Percentiles rank a stretch among this genome's conserved stretches.
Conservation (phyloP, 2,113 vertebrate species). For the Rhegmatorhina hoffmannsi region DNA sequence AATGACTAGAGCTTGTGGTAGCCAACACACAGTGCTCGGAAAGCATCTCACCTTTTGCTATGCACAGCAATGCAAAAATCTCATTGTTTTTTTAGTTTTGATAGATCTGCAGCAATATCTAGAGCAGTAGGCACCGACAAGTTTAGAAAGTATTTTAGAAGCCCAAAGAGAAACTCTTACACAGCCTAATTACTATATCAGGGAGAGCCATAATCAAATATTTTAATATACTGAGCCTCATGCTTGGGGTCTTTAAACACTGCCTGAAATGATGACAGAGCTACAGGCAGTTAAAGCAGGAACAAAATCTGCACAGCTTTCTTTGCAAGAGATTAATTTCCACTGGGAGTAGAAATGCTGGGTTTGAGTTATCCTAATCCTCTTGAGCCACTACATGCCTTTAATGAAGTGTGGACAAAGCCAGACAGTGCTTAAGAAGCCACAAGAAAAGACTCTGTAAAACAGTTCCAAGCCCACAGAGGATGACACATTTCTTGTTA, state of each 20-base stretch:
- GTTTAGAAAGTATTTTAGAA: neutral
- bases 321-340: slow-evolving; percentile 41
- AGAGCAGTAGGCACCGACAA: neutral
- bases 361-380: slow-evolving; percentile 46
- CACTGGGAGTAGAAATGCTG: neutral
- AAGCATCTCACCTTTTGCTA: neutral
- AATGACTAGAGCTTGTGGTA: neutral
- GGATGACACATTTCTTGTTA: neutral
- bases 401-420: slow-evolving; percentile 54
- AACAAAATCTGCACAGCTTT: slow-evolving; percentile 24
- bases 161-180: neutral
- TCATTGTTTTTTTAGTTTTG: neutral
- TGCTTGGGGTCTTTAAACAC: neutral
- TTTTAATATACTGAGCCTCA: neutral
- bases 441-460: slow-evolving; percentile 7
- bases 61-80: neutral
- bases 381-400: slow-evolving; percentile 35
- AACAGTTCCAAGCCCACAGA: neutral
- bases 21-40: neutral
- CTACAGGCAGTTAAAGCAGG: neutral
- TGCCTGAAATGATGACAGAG: neutral
- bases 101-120: neutral
- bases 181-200: neutral
- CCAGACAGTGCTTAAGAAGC: slow-evolving; percentile 14
- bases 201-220: neutral